Conservation (phyloP, 2,888 invertebrate genomes). For the Neria commutata region DNA sequence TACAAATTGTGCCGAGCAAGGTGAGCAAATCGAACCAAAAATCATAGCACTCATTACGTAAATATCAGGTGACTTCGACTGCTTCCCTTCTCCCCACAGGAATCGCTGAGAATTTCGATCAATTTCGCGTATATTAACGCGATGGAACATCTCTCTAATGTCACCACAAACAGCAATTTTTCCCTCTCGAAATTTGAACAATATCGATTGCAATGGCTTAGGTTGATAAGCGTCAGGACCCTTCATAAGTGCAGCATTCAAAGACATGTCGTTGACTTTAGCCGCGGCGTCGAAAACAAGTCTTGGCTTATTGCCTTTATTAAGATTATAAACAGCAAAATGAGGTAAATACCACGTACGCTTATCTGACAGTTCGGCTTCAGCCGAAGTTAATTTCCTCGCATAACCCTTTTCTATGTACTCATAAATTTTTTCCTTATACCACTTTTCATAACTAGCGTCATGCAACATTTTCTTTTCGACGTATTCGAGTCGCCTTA, state of each 20-base stretch:
- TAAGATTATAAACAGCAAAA: conserved; percentile 4
- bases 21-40: neutral
- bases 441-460: no score
- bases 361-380: neutral
- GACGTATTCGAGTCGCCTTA: conserved; percentile 3
- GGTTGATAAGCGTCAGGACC: neutral
- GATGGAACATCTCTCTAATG: neutral
- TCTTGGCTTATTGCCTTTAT: conserved; percentile 6
- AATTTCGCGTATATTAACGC: neutral
- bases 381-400: neutral
- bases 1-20: neutral
- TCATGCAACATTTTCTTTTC: no score
- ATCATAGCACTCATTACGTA: neutral
- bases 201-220: neutral
- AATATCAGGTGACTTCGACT: neutral
- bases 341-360: conserved; percentile 7
- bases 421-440: neutral
- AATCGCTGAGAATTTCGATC: neutral
- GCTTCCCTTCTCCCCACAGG: neutral
- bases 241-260: neutral
- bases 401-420: conserved; percentile 1
- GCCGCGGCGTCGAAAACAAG: conserved; percentile 6
- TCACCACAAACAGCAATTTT: neutral
- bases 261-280: neutral
- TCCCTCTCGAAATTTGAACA: neutral